Conservation (phyloP, 2,888 invertebrate genomes). For the Hemicrepidius hirtus region DNA sequence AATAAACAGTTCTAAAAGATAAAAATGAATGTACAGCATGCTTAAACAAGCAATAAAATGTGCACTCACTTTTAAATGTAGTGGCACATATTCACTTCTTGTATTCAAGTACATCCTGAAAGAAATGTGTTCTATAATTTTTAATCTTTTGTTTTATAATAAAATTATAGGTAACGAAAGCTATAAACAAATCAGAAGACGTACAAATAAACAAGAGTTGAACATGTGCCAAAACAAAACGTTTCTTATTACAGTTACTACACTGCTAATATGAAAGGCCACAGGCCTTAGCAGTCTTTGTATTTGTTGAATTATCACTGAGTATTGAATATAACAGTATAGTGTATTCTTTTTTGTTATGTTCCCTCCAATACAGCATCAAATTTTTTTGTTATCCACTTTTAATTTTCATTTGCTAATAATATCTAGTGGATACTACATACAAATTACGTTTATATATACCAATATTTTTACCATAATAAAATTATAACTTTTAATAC, state of each 20-base stretch:
- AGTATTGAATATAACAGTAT: constrained; percentile 33
- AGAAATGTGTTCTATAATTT: not conserved
- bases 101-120: constrained; percentile 6
- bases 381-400: not conserved
- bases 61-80: constrained; percentile 21
- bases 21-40: constrained; percentile 32
- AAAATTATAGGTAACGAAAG: not conserved
- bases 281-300: constrained; percentile 29
- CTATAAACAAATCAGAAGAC: not conserved
- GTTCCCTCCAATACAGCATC: constrained; percentile 23
- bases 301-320: constrained; percentile 34
- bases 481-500: constrained; percentile 13
- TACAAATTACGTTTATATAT: constrained; percentile 5
- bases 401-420: not conserved
- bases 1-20: constrained; percentile 26
- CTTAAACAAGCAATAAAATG: constrained; percentile 7
- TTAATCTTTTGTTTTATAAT: not conserved
- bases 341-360: constrained; percentile 31
- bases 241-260: constrained; percentile 4
- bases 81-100: constrained; percentile 19
- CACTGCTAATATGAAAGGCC: constrained; percentile 26
- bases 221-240: constrained; percentile 16
- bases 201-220: constrained; percentile 12
- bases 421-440: constrained; percentile 1
- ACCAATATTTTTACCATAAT: not conserved